Evolutionary conservation across 2,888 invertebrate species (phyloP), one percentile per base, ranked within the genome.

Genomic region (Conops quadrifasciatus): DNA sequence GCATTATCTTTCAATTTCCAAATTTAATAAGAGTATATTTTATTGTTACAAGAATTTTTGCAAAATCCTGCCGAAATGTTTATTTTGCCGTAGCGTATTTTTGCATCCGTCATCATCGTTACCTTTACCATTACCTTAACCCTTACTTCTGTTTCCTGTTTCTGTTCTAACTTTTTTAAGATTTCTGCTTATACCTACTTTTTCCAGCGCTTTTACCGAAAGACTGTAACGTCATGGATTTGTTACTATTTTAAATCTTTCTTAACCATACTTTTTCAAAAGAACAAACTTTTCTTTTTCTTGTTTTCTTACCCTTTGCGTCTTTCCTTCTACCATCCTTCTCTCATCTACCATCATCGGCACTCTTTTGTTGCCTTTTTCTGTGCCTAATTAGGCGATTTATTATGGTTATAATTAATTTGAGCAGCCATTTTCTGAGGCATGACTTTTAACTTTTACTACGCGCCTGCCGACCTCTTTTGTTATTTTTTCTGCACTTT

Each of bases 341-440:
- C 11, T n/a, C 19, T 13, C 49, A 24, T 36, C n/a, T n/a, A n/a
- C n/a, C n/a, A n/a, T n/a, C n/a, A n/a, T n/a, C n/a, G n/a, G n/a
- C n/a, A n/a, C n/a, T n/a, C n/a, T n/a, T n/a, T 67, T 70, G 30
- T 36, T 71, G 49, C 53, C 60, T 70, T 65, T 66, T 71, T 75
- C 75, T 71, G 71, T 72, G 79, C 75, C 78, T 84, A 85, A 85
- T 85, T 84, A 84, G 82, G 80, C 81, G 81, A 81, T 83, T 84
- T 84, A 84, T 85, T 84, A 82, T 85, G 82, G 83, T 81, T 84
- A 84, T 84, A 84, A 84, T 85, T 83, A 84, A 84, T 79, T 81
- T 78, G 67, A 67, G 67, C 73, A 16, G 70, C 56, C 66, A 64
- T 71, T 71, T 73, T 74, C 70, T 69, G 62, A 64, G 30, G 53